Base-by-base conservation (phyloP, 2,113 vertebrate species). In the Colossoma macropomum region DNA sequence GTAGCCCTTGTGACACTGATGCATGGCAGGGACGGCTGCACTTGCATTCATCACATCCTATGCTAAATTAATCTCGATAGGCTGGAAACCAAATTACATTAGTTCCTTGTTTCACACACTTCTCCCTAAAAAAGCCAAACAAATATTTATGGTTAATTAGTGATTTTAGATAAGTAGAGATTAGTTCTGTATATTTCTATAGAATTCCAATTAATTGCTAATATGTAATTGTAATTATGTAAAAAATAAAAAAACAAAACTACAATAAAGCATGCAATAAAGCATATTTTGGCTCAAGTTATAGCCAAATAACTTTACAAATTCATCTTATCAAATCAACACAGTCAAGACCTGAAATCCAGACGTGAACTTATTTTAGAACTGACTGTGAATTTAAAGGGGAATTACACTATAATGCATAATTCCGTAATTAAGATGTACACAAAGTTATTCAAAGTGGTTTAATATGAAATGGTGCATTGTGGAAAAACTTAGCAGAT, bases 11-110 rank as follows among this genome's bases (percentile, higher is more conserved):
- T 92, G 93, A 94, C 93, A 92, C 91, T 94, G 94, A 94, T 94
- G 92, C 94, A 95, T 94, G 83, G 93, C 89, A 90, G 91, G 90
- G 62, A 91, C 72, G 86, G 82, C 82, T 83, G 15, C 75, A 89
- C 66, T 87, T 87, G 89, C 92, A 94, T 95, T 93, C 91, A 94
- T 95, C 94, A 94, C 88, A 88, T 87, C 90, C 90, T 86, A 89
- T 88, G 91, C 92, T 91, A 93, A 94, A 94, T 95, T 92, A 93
- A 94, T 95, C 94, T 94, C 89, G 93, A 94, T 94, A 90, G 93
- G 90, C 92, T 90, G 88, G 76, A 91, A 91, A 94, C 93, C 92
- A 93, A 94, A 93, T 95, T 93, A 93, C 92, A 93, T 93, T 89
- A 92, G 88, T 89, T 90, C 87, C 87, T 52, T 56, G 80, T 85